These are phyloP conservation scores for Amiota minor DNA, from an alignment of 2,888 invertebrate species.

Conservation along the genomic window DNA sequence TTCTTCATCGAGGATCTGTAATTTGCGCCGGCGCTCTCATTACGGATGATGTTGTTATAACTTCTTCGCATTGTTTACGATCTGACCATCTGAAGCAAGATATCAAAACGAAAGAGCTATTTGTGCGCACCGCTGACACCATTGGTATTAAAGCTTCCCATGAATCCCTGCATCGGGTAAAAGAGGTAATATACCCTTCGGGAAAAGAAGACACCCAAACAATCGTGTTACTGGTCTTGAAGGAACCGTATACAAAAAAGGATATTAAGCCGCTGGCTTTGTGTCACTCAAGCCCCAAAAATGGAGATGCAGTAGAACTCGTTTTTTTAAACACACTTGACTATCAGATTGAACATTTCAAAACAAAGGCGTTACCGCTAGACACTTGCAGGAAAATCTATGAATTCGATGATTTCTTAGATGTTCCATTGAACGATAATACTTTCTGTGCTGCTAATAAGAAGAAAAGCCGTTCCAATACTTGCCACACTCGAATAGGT, in stretches of 20 bases:
- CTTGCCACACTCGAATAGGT: slow-evolving; percentile 46
- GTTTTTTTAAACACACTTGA: slow-evolving; percentile 23
- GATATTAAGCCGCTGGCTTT: neutral
- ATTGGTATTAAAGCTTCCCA: slow-evolving; percentile 5
- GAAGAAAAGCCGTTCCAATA: neutral
- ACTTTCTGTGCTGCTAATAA: slow-evolving; percentile 42
- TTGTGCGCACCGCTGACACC: slow-evolving; percentile 35
- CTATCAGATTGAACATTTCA: slow-evolving; percentile 13
- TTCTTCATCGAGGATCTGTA: slow-evolving; percentile 43
- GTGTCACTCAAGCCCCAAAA: neutral
- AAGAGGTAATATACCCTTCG: no score
- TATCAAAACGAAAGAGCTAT: slow-evolving; percentile 39
- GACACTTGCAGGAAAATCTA: slow-evolving; percentile 25
- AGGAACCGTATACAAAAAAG: slow-evolving; percentile 21
- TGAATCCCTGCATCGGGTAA: no score
- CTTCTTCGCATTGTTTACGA: slow-evolving; percentile 46
- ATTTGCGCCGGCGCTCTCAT: slow-evolving; percentile 47
- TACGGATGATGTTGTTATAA: slow-evolving; percentile 46
- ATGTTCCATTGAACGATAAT: neutral
- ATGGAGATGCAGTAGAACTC: slow-evolving; percentile 14
- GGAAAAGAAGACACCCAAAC: no score
- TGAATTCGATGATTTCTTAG: neutral
- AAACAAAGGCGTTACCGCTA: slow-evolving; percentile 12
- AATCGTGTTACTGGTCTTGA: slow-evolving; percentile 41
- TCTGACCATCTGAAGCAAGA: neutral